Evolutionary conservation across 2,888 invertebrate genomes (phyloP), one percentile per base, ranked within the genome.

Genomic region (Parochlus steinenii): DNA sequence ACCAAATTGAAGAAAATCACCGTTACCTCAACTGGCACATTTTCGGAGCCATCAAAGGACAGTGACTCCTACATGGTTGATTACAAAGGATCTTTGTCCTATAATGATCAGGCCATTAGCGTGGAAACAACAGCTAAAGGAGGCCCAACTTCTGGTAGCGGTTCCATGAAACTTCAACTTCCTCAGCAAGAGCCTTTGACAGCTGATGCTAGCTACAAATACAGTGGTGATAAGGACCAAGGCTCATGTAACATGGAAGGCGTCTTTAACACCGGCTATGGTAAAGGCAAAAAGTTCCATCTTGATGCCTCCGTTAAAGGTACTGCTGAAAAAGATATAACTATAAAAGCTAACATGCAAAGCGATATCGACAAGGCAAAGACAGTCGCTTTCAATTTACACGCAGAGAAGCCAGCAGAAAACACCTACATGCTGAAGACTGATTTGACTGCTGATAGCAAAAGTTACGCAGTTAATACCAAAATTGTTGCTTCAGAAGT

Each of bases 381-480:
- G 51, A 60, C 59, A 22, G 48, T 70, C 2, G 62, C 65, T 16
- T 20, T 72, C 3, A 47, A 52, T 14, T 49, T 71, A 1, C 52
- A 61, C 23, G 56, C 59, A 11, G 24, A 38, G 18, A 24, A 18
- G 31, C 58, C 61, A 6, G 42, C 56, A 0, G 56, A 59, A 0
- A 63, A 63, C 35, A 56, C 57, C 0, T 58, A 61, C 45, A 52
- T 47, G 10, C 46, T 59, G 0, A 50, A 50, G 6, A 42, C 65
- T 2, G 46, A 59, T 5, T 46, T 71, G 1, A 65, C 62, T 4
- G 62, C 65, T 1, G 70, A 76, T 39, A 70, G 66, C 1, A 63
- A 67, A 24, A 63, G 66, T 5, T 74, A 75, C 53, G 62, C 59
- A 2, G 39, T 68, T 0, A 66, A 67, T 15, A 61, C 62, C 6